Conservation (phyloP, 2,888 invertebrate genomes). For the Halocaridina rubra region DNA sequence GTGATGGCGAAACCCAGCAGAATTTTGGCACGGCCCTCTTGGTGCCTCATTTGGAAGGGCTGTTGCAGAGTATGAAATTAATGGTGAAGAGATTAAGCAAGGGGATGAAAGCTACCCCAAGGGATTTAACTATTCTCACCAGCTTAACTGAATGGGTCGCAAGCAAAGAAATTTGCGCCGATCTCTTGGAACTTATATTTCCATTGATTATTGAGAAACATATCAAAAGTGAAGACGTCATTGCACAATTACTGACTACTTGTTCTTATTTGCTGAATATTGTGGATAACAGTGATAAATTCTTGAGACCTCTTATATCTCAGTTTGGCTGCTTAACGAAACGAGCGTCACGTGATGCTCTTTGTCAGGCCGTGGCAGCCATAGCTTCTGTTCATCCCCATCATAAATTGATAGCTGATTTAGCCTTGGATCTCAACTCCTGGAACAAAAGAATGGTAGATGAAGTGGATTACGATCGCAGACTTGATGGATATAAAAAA, state of each 20-base stretch:
- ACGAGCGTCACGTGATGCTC: slow-evolving; percentile 76
- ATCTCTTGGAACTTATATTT: slow-evolving; percentile 77
- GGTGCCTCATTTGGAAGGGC: slow-evolving; percentile 40
- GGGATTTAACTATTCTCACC: slow-evolving; percentile 80
- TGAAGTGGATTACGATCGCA: slow-evolving; percentile 43
- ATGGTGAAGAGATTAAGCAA: slow-evolving; percentile 68
- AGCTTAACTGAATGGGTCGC: slow-evolving; percentile 81
- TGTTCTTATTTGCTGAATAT: slow-evolving; percentile 79
- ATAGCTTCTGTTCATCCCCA: slow-evolving; percentile 1
- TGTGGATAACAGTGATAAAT: slow-evolving; percentile 73
- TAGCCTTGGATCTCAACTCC: slow-evolving; percentile 44
- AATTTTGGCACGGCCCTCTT: slow-evolving; percentile 48
- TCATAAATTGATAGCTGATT: slow-evolving; percentile 17
- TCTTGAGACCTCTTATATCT: slow-evolving; percentile 19
- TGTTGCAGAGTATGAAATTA: slow-evolving; percentile 40
- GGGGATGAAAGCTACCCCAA: slow-evolving; percentile 73
- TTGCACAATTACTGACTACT: slow-evolving; percentile 71
- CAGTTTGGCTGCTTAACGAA: slow-evolving; percentile 75
- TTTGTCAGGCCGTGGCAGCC: slow-evolving; percentile 39
- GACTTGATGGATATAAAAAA: slow-evolving; percentile 27
- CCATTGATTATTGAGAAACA: slow-evolving; percentile 80
- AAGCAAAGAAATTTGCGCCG: slow-evolving; percentile 77
- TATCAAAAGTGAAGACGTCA: slow-evolving; percentile 63
- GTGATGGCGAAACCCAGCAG: slow-evolving; percentile 2
- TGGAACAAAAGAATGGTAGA: slow-evolving; percentile 45